A percentile compares a stretch with the other conserved stretches of the same genome.
Evolutionary conservation across 2,113 vertebrate genomes (phyloP).

Genomic region (Lophochroa leadbeateri): DNA sequence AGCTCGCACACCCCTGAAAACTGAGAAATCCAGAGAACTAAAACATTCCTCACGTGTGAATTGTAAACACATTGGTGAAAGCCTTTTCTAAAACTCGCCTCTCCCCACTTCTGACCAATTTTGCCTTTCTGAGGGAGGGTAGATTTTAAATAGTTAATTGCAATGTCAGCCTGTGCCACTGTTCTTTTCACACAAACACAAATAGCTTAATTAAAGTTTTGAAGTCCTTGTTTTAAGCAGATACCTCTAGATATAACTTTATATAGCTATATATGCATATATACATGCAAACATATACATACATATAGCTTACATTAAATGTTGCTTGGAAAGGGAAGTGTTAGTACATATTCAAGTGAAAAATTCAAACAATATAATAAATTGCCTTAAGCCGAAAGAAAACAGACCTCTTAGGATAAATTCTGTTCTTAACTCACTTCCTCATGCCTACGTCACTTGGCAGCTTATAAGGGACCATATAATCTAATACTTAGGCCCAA

Average conservation of each 20-base stretch:
- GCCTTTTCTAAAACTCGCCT: background rate
- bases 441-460: background rate
- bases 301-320: background rate
- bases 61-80: background rate
- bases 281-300: background rate
- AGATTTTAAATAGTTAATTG: background rate
- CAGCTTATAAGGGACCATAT: constrained; percentile 5
- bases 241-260: background rate
- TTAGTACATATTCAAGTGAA: background rate
- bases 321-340: background rate
- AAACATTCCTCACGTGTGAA: background rate
- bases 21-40: background rate
- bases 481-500: background rate
- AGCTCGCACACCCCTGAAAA: background rate
- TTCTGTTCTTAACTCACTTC: constrained; percentile 45
- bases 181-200: background rate
- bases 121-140: background rate
- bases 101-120: rapidly evolving
- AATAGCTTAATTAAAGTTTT: background rate
- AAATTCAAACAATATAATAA: background rate
- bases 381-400: background rate
- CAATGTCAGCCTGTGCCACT: background rate
- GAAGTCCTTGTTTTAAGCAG: background rate
- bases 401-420: background rate
- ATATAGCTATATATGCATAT: background rate